phyloP scores from a whole-genome alignment of 2,113 vertebrate genomes.

The Empidonax traillii region DNA sequence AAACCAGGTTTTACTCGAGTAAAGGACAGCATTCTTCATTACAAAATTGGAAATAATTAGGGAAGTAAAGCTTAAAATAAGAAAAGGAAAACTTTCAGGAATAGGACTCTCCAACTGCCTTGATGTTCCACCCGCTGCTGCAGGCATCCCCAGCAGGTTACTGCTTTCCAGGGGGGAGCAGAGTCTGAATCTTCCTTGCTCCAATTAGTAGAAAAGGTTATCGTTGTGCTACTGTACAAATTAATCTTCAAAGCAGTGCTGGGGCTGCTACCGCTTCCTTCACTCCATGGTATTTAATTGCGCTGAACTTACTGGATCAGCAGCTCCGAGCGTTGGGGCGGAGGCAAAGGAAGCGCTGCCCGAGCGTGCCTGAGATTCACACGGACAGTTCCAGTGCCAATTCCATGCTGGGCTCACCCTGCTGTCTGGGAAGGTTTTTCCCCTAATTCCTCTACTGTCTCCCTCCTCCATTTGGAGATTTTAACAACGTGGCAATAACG shows the following conservation, averaged over 20 bases:
- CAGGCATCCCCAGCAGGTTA: neutral
- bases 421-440: neutral
- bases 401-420: neutral
- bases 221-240: neutral
- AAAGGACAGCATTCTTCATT: neutral
- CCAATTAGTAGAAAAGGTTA: constrained; percentile 11
- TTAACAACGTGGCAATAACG: fast-evolving
- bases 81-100: neutral
- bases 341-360: neutral
- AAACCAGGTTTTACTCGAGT: neutral
- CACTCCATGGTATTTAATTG: neutral
- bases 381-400: neutral
- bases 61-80: neutral
- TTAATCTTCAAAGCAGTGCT: neutral
- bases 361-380: neutral
- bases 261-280: neutral
- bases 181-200: neutral
- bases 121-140: neutral
- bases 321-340: neutral
- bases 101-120: neutral
- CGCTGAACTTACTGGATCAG: neutral
- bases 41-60: neutral
- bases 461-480: neutral
- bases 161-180: neutral
- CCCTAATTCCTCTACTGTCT: neutral